Base-by-base conservation (phyloP, 2,113 vertebrate genomes). In the Oncorhynchus gorbuscha region DNA sequence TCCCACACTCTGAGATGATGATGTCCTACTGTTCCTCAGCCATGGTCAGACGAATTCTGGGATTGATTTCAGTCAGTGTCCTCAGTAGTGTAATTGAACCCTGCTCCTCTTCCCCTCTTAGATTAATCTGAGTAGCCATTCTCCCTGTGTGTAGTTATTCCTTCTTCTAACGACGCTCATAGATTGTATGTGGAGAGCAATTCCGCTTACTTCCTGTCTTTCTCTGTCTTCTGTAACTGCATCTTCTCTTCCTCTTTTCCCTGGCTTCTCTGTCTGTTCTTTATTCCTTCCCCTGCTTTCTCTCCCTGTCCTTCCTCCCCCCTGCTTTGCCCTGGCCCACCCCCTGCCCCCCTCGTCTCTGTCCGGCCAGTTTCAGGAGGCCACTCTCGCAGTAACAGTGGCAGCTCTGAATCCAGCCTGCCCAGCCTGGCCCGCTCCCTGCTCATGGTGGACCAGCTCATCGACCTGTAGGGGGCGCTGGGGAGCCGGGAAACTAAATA, bases 361-460 rank as follows among this genome's bases (percentile, higher is more conserved):
- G 62, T 72, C 61, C 61, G 86, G 87, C 86, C 83, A 91, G 84
- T 92, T 92, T 91, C 93, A 97, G 97, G 97, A 96, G 96, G 96
- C 94, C 97, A 98, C 94, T 96, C 98, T 93, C 97, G 96, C 96
- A 99, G 96, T 95, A 99, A 96, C 97, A 97, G 97, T 95, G 97
- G 96, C 89, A 95, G 97, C 93, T 97, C 97, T 93, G 97, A 99
- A 91, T 95, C 97, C 95, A 97, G 97, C 94, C 95, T 99, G 94
- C 96, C 98, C 94, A 98, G 94, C 95, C 95, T 99, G 96, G 96
- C 97, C 91, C 96, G 97, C 93, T 97, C 98, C 94, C 94, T 99
- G 87, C 95, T 98, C 94, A 95, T 99, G 94, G 97, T 99, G 96
- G 98, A 99, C 94, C 98, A 99, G 96, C 98, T 99, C 92, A 99